Base-by-base conservation (phyloP, 2,888 invertebrate species). In the Masnerella sp. region DNA sequence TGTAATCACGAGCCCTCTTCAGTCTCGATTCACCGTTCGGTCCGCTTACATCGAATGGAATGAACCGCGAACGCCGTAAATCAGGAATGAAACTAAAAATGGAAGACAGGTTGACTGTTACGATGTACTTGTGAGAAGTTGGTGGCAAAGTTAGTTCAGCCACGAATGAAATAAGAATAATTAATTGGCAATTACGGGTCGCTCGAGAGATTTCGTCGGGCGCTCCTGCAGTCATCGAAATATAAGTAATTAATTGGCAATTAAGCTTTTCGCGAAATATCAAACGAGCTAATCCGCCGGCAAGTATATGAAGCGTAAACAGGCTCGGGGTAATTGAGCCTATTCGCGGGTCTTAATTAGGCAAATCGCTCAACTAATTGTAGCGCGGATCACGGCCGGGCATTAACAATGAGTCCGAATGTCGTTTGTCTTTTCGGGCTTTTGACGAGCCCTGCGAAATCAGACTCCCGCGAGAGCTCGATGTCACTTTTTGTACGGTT, bases 201-300 rank as follows among this genome's bases (percentile, higher is more conserved):
- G 56, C 49, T 67, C 20, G 49, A 59, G 51, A 20, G 54, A 62
- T 62, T 56, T 40, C 40, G 42, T 20, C 36, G 42, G 54, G 25
- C 12, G 58, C 58, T 58, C 25, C 20, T 42, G 30, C 38, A 64
- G 43, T 38, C 51, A 64, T 58, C 58, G 64, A 71, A 58, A 64
- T 64, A 58, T 64, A 62, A 62, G 64, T 58, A 64, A 62, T 58
- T 62, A 71, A 58, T 71, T 71, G 64, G n/a, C 71, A 71, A 71
- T 71, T 71, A 71, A 71, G 71, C 51, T 62, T 64, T 58, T 49
- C 34, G 58, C 49, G 20, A 58, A 71, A 71, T 58, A 71, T 51
- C 25, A 56, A 71, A 54, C 43, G 59, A 58, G 40, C 34, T 56
- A 71, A 58, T 58, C 56, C 45, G 20, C 14, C 14, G 25, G 49